Evolutionary conservation across 2,888 invertebrate species (phyloP).

Genomic region (Drosophila demipolita): DNA sequence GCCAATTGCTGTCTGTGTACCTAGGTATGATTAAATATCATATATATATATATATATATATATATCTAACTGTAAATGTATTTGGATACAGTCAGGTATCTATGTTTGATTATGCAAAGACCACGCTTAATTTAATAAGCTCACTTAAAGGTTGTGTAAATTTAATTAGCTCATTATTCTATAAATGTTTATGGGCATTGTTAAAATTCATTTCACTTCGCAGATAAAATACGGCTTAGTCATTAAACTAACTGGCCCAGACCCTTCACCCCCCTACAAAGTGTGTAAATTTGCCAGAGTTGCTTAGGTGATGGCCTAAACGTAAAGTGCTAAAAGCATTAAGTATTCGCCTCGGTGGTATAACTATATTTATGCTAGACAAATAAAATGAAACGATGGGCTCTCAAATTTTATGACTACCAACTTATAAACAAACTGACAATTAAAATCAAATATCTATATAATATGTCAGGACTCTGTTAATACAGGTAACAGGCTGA

Average conservation of each 20-base stretch:
- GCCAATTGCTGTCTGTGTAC: constrained; percentile 21
- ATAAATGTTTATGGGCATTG: constrained; percentile 56
- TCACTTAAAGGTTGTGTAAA: constrained; percentile 45
- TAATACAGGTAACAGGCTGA: background rate
- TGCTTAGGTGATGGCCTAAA: constrained; percentile 11
- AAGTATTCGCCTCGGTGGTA: constrained; percentile 28
- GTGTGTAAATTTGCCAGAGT: constrained; percentile 26
- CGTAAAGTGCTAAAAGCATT: constrained; percentile 13
- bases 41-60: background rate
- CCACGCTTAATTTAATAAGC: constrained; percentile 55
- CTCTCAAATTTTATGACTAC: constrained; percentile 17
- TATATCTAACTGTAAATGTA: background rate
- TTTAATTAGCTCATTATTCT: constrained; percentile 61
- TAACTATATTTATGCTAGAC: constrained; percentile 30
- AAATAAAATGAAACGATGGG: constrained; percentile 35
- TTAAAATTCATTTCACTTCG: constrained; percentile 55
- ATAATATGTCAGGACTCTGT: background rate
- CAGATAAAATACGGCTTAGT: constrained; percentile 26
- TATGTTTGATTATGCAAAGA: constrained; percentile 50
- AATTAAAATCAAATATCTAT: background rate
- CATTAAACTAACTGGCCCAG: constrained; percentile 29
- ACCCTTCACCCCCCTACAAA: background rate
- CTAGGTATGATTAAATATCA: background rate
- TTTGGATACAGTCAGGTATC: background rate
- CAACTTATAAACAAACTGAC: background rate